Evolutionary conservation across 2,113 vertebrate species (phyloP).

Genomic region (Nestor notabilis): DNA sequence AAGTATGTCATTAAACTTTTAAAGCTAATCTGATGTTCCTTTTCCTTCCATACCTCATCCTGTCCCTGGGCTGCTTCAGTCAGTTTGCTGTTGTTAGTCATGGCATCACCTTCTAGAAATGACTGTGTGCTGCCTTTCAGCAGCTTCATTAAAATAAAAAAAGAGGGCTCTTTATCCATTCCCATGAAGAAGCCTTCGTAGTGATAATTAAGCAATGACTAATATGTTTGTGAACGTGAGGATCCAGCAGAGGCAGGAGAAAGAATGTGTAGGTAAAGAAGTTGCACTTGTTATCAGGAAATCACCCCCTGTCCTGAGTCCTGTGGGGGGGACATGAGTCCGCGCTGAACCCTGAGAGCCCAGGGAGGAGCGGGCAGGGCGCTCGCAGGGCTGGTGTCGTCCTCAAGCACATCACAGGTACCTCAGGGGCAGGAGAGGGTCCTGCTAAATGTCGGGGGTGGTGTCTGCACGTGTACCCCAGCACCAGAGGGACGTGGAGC

Average conservation of each 20-base stretch:
- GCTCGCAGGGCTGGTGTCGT: fast-evolving
- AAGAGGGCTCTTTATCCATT: slow-evolving; percentile 49
- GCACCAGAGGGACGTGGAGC: not conserved
- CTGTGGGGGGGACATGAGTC: not conserved
- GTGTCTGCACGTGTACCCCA: not conserved
- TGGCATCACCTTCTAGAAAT: slow-evolving; percentile 57
- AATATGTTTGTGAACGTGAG: slow-evolving; percentile 22
- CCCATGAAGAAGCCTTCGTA: slow-evolving; percentile 72
- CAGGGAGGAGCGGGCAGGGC: fast-evolving
- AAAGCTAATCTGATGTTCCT: not conserved
- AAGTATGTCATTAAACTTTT: slow-evolving; percentile 48
- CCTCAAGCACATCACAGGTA: not conserved
- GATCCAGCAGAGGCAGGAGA: not conserved
- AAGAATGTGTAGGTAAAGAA: slow-evolving; percentile 23
- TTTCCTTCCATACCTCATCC: not conserved
- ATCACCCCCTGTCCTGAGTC: not conserved
- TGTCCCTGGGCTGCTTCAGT: not conserved
- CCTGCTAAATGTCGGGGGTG: not conserved
- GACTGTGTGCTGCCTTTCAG: slow-evolving; percentile 37
- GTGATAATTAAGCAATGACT: slow-evolving; percentile 71
- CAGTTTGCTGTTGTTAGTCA: slow-evolving; percentile 30
- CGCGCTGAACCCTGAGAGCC: not conserved
- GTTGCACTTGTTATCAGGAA: slow-evolving; percentile 2
- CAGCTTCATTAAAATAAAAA: slow-evolving; percentile 71
- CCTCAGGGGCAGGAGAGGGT: not conserved